Base-by-base conservation (phyloP, 2,797 vertebrate species). In the Acanthurus lineatus region DNA sequence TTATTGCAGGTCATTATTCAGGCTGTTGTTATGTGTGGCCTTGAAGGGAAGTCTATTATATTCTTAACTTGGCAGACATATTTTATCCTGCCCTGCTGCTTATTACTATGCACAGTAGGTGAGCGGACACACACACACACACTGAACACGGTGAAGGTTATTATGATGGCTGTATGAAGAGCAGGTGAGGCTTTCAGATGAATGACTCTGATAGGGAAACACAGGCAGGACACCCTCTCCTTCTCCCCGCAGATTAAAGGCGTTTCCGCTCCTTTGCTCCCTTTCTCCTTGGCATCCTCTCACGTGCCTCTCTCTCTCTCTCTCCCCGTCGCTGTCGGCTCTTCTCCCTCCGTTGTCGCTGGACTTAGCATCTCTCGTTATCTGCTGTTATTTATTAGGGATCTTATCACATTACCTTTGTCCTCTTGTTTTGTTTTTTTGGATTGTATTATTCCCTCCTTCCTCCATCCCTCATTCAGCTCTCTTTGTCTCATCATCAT, bases 131-230 rank as follows among this genome's bases (percentile, higher is more conserved):
- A 44, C 54, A 56, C 77, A 82, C 62, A 69, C 63, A 72, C 61
- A 40, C 11, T 45, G 47, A 61, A 72, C 70, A 69, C 14, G 40
- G 42, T 86, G 90, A 94, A 93, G 92, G 89, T 91, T 93, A 89
- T 93, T 93, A 93, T 89, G 80, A 81, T 76, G 86, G 85, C 88
- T 89, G 82, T 91, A 88, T 91, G 88, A 86, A 84, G 88, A 93
- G 79, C 90, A 91, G 83, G 89, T 85, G 82, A 89, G 72, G 78
- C 83, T 85, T 77, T 89, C 69, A 90, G 92, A 93, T 91, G 91
- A 92, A 76, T 87, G 82, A 81, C 69, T 88, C 64, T 75, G 91
- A 94, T 91, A 85, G 82, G 69, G 82, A 89, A 86, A 87, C 82
- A 84, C 81, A 86, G 73, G 76, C 80, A 88, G 91, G 91, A 92